Conservation (phyloP, 2,113 vertebrate genomes). For the Stictonetta naevosa region DNA sequence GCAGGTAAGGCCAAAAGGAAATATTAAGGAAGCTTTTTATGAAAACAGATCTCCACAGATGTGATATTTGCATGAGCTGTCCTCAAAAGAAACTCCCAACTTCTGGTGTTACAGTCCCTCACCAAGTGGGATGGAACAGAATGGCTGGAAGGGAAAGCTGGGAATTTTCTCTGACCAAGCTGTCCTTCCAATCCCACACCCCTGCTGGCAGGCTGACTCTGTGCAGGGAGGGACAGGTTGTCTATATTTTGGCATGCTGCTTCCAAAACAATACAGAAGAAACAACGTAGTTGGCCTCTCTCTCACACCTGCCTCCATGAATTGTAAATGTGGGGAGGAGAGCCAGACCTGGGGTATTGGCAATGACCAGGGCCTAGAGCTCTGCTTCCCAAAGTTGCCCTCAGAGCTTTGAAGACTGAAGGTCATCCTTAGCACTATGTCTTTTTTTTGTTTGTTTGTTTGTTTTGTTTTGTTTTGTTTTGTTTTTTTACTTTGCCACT, state of each 20-base stretch:
- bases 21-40: neutral
- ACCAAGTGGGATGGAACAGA: neutral
- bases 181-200: neutral
- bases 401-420: neutral
- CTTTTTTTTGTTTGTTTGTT: neutral
- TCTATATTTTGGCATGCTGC: neutral
- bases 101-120: neutral
- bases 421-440: accelerated
- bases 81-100: neutral
- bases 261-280: neutral
- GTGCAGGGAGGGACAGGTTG: neutral
- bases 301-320: neutral
- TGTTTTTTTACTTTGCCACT: neutral
- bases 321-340: neutral
- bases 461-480: no score
- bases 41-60: neutral
- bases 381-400: neutral
- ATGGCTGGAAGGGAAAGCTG: neutral
- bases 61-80: neutral
- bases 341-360: neutral
- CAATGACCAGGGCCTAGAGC: neutral
- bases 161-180: neutral
- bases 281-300: neutral
- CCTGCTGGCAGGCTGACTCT: neutral
- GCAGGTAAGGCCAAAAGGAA: neutral